Base-by-base conservation (phyloP, 2,888 invertebrate genomes). In the Idaea straminata region DNA sequence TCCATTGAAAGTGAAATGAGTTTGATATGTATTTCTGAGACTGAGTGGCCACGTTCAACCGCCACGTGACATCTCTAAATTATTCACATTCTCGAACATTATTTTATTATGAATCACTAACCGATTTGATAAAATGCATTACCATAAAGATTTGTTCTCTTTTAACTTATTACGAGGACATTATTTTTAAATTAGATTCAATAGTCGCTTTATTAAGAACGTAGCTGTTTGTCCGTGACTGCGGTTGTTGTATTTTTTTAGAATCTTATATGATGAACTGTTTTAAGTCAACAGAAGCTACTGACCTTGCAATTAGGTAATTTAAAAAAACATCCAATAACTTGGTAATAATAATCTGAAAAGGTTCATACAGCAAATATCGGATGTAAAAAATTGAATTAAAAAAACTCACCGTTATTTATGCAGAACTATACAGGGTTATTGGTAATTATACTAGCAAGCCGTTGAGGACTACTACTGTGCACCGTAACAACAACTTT, bases 41-140 rank as follows among this genome's bases (percentile, higher is more conserved):
- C 63, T 15, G 35, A 66, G 34, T 66, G 60, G 62, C 67, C 87
- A 86, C 90, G 87, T 89, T 85, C 25, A 73, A 36, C 10, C 5
- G 78, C 78, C 84, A 82, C 90, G 90, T 89, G 89, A 85, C 4
- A 64, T 65, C 63, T 59, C 13, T 16, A 25, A 34, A 79, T 80
- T 79, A 80, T 79, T 76, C 79, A 83, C 82, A 84, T 85, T 76
- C 78, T 83, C 79, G 81, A 79, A 75, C 75, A 83, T 85, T 75
- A 85, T 87, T 86, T 86, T 82, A 86, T 86, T 87, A 88, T 89
- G 88, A 87, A 88, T 89, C 85, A 81, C 81, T 83, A 84, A 80
- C 78, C 80, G 75, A 65, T 71, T 74, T 72, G 79, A 81, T 83
- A 81, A 79, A 64, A 71, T 65, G 62, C 5, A 85, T 86, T 85